Evolutionary conservation across 2,797 vertebrate genomes (phyloP).

Genomic region (Pterois miles): DNA sequence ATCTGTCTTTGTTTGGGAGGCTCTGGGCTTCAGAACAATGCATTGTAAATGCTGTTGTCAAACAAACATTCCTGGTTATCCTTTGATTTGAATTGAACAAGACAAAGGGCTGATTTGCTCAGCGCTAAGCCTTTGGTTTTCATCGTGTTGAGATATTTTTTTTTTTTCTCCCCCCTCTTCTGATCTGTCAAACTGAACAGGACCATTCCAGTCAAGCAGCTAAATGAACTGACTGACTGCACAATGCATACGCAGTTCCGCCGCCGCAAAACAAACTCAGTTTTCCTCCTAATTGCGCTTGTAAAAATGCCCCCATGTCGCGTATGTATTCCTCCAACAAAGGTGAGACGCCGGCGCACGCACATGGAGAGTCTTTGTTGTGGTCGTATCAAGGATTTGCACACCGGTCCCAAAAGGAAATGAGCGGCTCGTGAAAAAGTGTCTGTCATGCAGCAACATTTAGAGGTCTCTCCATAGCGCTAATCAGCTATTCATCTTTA

Average conservation of each 20-base stretch:
- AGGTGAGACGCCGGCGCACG: conserved; percentile 66
- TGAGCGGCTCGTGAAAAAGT: conserved; percentile 72
- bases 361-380: conserved; percentile 75
- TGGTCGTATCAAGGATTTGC: conserved; percentile 73
- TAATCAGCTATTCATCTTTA: conserved; percentile 74
- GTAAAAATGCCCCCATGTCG: conserved; percentile 77
- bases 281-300: conserved; percentile 73
- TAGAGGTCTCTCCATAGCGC: conserved; percentile 51
- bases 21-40: conserved; percentile 81
- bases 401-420: conserved; percentile 71
- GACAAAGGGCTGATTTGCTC: conserved; percentile 81
- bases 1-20: conserved; percentile 88
- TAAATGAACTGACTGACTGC: conserved; percentile 67
- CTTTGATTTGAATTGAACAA: conserved; percentile 82
- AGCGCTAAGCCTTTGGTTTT: conserved; percentile 75
- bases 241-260: conserved; percentile 51
- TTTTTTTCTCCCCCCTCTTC: conserved; percentile 31
- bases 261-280: conserved; percentile 63
- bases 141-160: conserved; percentile 59
- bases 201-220: conserved; percentile 61
- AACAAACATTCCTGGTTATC: conserved; percentile 83
- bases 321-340: conserved; percentile 64
- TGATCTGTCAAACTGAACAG: conserved; percentile 78
- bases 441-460: conserved; percentile 66
- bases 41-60: conserved; percentile 83